phyloP scores from a whole-genome alignment of 64 coral and sea anemone species.

The Stylophora pistillata region DNA sequence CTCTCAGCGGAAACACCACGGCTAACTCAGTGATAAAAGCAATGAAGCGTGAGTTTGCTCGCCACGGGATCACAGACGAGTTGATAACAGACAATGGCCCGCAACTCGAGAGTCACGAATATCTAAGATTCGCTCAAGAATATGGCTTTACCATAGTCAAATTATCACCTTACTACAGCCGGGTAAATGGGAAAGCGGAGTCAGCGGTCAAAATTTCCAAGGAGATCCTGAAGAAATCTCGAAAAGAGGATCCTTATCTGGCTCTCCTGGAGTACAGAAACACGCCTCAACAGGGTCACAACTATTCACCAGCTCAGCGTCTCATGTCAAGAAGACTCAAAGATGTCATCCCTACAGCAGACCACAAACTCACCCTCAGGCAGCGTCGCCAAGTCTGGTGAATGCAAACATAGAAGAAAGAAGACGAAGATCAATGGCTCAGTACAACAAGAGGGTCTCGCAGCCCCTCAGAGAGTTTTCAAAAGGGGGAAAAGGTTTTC shows the following conservation, averaged over 20 bases:
- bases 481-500: not conserved
- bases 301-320: slow-evolving; percentile 37
- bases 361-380: not conserved
- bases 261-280: slow-evolving; percentile 44
- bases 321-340: slow-evolving; percentile 8
- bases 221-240: slow-evolving; percentile 52
- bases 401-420: not conserved
- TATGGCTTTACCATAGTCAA: slow-evolving; percentile 31
- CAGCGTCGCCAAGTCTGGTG: not conserved
- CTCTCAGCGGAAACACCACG: too few relatives aligned
- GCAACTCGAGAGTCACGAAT: slow-evolving; percentile 39
- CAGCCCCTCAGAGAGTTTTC: too few relatives aligned
- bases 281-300: slow-evolving; percentile 36
- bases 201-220: slow-evolving; percentile 41
- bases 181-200: slow-evolving; percentile 43
- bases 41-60: slow-evolving; percentile 23
- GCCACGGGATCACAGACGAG: slow-evolving; percentile 28
- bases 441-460: not conserved
- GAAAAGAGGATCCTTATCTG: slow-evolving; percentile 42
- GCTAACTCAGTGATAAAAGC: not conserved
- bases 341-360: not conserved
- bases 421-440: not conserved
- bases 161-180: slow-evolving; percentile 55
- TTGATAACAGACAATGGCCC: slow-evolving; percentile 34
- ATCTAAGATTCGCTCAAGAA: slow-evolving; percentile 35